These are phyloP conservation scores for Tachysurus fulvidraco DNA, from an alignment of 2,113 vertebrate species.

Conservation along the genomic window DNA sequence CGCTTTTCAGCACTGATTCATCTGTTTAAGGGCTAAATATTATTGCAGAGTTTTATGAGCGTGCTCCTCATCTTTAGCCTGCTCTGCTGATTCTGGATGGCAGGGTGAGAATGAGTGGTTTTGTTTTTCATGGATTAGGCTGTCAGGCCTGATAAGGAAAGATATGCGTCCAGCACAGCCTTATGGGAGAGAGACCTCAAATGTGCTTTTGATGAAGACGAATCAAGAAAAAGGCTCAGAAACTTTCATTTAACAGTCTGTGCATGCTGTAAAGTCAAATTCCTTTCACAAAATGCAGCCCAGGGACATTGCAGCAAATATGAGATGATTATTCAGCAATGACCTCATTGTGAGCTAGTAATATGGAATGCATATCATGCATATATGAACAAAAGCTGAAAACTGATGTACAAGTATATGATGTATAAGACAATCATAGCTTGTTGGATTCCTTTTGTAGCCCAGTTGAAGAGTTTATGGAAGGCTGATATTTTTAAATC, in stretches of 20 bases:
- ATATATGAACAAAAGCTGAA: conserved; percentile 36
- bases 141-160: conserved; percentile 56
- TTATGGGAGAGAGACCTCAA: conserved; percentile 54
- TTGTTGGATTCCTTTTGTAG: conserved; percentile 27
- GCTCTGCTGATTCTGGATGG: conserved; percentile 69
- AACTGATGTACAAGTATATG: conserved; percentile 28
- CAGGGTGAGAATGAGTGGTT: conserved; percentile 57
- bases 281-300: conserved; percentile 47
- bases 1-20: conserved; percentile 30
- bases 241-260: conserved; percentile 50
- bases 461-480: conserved; percentile 6
- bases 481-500: conserved; percentile 6
- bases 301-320: conserved; percentile 43
- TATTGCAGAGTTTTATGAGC: conserved; percentile 34
- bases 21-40: conserved; percentile 29
- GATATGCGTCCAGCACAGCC: conserved; percentile 49
- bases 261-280: conserved; percentile 52
- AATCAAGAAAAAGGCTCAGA: conserved; percentile 48
- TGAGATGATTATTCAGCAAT: conserved; percentile 55
- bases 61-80: conserved; percentile 66
- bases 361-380: conserved; percentile 36
- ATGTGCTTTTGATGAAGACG: conserved; percentile 59
- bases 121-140: conserved; percentile 54
- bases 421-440: conserved; percentile 24
- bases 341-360: conserved; percentile 39